Base-by-base conservation (phyloP, 2,888 invertebrate genomes). In the Drosophila cognata region DNA sequence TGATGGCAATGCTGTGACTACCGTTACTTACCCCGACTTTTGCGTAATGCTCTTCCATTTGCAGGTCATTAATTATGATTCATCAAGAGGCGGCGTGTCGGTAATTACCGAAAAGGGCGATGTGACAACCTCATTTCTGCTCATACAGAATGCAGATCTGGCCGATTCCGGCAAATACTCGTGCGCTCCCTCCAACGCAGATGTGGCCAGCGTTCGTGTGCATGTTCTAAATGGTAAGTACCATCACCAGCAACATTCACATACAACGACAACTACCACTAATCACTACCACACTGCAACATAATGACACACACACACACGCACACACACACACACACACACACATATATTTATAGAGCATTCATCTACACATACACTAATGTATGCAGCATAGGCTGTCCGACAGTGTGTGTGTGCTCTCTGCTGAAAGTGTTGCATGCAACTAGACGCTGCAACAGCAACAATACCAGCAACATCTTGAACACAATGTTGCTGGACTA, bases 51-150 rank as follows among this genome's bases (percentile, higher is more conserved):
- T 78, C 79, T 86, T 77, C 73, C 83, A 82, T 82, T 93, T 93
- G 66, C 94, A 96, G 95, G 95, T 96, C 91, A 95, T 96, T 93
- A 96, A 96, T 94, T 96, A 96, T 94, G 96, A 96, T 94, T 96
- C 96, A 86, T 95, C 94, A 88, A 94, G 96, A 86, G 96, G 96
- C 79, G 96, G 96, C 62, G 96, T 96, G 85, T 96, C 96, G 87
- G 96, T 96, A 86, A 96, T 96, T 93, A 96, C 96, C 71, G 96
- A 96, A 92, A 96, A 96, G 93, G 96, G 96, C 79, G 96, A 96
- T 92, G 95, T 96, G 87, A 97, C 97, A 84, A 96, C 96, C 88
- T 96, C 96, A 91, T 96, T 95, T 93, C 94, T 97, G 84, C 95
- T 96, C 89, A 96, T 97, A 91, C 96, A 96, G 93, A 95, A 96